These are phyloP conservation scores for Rhinoraja longicauda DNA, from an alignment of 2,797 vertebrate species.

Conservation along the genomic window DNA sequence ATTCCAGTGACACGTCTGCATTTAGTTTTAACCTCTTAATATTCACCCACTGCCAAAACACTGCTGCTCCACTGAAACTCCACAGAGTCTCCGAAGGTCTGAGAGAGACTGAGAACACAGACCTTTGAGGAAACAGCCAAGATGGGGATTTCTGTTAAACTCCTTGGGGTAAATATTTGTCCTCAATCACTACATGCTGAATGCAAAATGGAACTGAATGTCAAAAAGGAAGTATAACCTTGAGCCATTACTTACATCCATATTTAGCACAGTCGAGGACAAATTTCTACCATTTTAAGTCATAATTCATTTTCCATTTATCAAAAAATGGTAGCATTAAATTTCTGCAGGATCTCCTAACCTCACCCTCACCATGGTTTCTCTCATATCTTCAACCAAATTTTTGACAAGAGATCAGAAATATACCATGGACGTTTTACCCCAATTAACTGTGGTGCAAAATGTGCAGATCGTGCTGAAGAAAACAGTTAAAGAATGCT, in stretches of 20 bases:
- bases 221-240: too few relatives aligned
- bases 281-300: neutral
- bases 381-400: neutral
- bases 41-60: neutral
- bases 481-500: neutral
- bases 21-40: neutral
- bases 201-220: too few relatives aligned
- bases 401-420: neutral
- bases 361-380: neutral
- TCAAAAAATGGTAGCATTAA: too few relatives aligned
- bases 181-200: too few relatives aligned
- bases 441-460: neutral
- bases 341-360: neutral
- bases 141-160: neutral
- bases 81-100: neutral
- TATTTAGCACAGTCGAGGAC: too few relatives aligned
- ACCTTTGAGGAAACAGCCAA: neutral
- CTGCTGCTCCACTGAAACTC: neutral
- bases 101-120: neutral
- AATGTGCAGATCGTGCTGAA: neutral
- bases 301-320: neutral
- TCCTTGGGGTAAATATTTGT: neutral
- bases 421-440: neutral
- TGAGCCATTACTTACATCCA: too few relatives aligned
- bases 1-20: neutral